Base-by-base conservation (phyloP, 2,113 vertebrate species). In the Manacus vitellinus region DNA sequence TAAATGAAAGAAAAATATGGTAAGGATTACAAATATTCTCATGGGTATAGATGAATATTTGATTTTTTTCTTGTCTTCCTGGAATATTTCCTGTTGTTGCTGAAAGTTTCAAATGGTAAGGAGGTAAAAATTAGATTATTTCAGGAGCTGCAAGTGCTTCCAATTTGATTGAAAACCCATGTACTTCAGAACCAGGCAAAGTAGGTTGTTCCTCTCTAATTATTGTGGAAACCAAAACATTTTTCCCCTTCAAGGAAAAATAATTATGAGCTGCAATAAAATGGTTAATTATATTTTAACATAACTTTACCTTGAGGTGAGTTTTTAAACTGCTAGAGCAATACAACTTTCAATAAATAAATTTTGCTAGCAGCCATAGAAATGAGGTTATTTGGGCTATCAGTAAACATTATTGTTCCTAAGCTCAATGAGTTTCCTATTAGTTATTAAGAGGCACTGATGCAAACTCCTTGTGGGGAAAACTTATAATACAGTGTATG, bases 251-350 rank as follows among this genome's bases (percentile, higher is more conserved):
- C 68, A 84, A 96, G 90, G 72, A 89, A 97, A 95, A 94, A 85
- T 74, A 96, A 94, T 95, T 91, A 91, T 56, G 58, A 94, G 24
- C 49, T 86, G 56, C 79, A 91, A 94, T 93, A 96, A 96, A 96
- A 84, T 79, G 61, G 88, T 96, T 97, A 97, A 96, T 97, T 96
- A 82, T 95, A 89, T 94, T 95, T 96, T 94, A 94, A 94, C 56
- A 78, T 87, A 93, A 93, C 70, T 92, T 94, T 96, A 94, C 92
- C 93, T 96, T 84, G 92, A 96, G 88, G 88, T 79, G 51, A 88
- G 52, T 78, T 94, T 96, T 95, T 89, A 95, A 92, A 61, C 84
- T 88, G 58, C 25, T 81, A 87, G 61, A 88, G 33, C 18, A 78
- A 81, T 82, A 39, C 63, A 85, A 59, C 41, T 85, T 96, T 75